phyloP scores from a whole-genome alignment of 2,888 invertebrate genomes.

The Lypha dubia region DNA sequence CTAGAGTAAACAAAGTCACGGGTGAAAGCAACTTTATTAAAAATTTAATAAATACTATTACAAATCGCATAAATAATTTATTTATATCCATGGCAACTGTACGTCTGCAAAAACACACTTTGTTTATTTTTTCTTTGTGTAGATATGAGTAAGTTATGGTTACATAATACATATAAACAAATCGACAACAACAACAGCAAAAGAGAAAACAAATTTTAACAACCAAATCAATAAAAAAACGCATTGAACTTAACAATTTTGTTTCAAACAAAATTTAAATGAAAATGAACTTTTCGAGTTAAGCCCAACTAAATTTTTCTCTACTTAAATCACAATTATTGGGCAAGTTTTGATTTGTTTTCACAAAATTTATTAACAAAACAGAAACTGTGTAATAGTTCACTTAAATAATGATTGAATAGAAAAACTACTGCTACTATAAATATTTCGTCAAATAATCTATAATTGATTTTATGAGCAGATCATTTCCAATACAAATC shows the following conservation, averaged over 20 bases:
- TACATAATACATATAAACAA: conserved; percentile 63
- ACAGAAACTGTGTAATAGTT: no score
- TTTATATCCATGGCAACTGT: background rate
- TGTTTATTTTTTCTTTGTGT: background rate
- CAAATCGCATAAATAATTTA: background rate
- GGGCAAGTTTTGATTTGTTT: background rate
- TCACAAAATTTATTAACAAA: no score
- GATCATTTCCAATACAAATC: no score
- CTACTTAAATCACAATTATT: background rate
- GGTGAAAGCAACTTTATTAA: no score
- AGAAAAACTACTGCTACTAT: no score
- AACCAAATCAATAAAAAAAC: background rate
- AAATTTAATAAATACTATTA: no score
- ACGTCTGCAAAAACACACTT: background rate
- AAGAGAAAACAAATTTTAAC: conserved; percentile 33
- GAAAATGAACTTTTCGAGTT: background rate
- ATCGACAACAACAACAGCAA: conserved; percentile 31
- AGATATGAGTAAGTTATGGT: conserved; percentile 13
- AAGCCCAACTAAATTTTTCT: background rate
- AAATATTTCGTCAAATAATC: no score
- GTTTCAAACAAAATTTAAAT: conserved; percentile 13
- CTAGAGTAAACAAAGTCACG: no score
- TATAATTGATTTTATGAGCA: no score
- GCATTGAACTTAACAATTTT: conserved; percentile 32
- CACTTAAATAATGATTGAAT: no score